phyloP scores from a whole-genome alignment of 2,797 vertebrate genomes.

The Chelidonichthys spinosus region DNA sequence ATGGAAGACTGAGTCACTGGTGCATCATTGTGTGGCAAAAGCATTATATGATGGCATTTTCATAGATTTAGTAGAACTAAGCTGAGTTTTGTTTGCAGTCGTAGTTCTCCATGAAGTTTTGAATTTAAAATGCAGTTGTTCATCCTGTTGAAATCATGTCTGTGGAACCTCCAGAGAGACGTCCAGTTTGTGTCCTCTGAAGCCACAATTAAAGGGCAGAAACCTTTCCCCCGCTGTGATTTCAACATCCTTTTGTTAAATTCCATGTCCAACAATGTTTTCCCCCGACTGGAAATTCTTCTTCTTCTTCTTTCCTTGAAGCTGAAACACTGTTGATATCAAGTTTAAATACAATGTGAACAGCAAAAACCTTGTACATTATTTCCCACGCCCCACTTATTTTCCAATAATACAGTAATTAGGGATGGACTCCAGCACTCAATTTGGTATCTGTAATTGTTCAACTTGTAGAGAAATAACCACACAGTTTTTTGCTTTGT shows the following conservation, averaged over 20 bases:
- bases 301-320: not conserved
- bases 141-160: not conserved
- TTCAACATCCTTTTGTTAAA: not conserved
- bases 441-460: not conserved
- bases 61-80: constrained; percentile 11
- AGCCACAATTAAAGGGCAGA: constrained; percentile 4
- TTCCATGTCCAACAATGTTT: not conserved
- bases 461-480: not conserved
- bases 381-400: not conserved
- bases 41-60: not conserved
- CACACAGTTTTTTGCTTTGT: not conserved
- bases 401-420: not conserved
- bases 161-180: constrained; percentile 8
- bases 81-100: not conserved
- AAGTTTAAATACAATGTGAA: not conserved
- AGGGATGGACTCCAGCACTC: not conserved
- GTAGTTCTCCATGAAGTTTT: not conserved
- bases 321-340: not conserved
- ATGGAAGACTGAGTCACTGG: constrained; percentile 4
- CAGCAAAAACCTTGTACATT: not conserved
- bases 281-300: not conserved
- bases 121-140: not conserved
- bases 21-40: constrained; percentile 12
- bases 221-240: constrained; percentile 5
- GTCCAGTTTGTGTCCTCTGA: not conserved